Percentiles rank a stretch among this genome's conserved stretches.
These are phyloP conservation scores for Drosophila kanapiae DNA, from an alignment of 1,140 invertebrate species.

Conservation along the genomic window DNA sequence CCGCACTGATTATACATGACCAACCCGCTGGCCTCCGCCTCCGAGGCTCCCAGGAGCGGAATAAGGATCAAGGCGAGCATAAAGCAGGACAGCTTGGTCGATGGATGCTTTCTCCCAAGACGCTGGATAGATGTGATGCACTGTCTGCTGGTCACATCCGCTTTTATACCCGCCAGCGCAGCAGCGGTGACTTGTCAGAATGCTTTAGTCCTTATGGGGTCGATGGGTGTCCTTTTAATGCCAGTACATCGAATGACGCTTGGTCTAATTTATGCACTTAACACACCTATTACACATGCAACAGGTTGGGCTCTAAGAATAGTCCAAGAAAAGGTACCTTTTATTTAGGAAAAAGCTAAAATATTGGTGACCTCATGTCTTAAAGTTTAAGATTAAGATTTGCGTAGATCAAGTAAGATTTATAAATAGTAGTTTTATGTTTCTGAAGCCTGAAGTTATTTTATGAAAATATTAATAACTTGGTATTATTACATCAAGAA, in stretches of 20 bases:
- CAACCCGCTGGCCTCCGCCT: neutral
- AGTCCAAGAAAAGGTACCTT: neutral
- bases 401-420: neutral
- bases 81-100: neutral
- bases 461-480: neutral
- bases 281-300: neutral
- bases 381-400: neutral
- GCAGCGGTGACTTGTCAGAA: neutral
- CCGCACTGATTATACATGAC: constrained; percentile 8
- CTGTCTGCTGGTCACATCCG: neutral
- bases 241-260: neutral
- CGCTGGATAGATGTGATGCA: neutral
- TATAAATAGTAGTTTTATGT: neutral
- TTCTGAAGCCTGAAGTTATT: neutral
- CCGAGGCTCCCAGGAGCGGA: neutral
- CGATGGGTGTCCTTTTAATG: constrained; percentile 11
- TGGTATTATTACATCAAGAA: neutral
- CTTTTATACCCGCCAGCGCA: neutral
- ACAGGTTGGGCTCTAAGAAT: neutral
- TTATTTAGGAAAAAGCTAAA: neutral
- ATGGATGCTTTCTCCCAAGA: neutral
- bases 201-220: constrained; percentile 4
- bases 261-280: constrained; percentile 6
- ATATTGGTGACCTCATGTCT: neutral
- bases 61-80: constrained; percentile 2